Evolutionary conservation across 2,797 vertebrate species (phyloP), one percentile per base, ranked within the genome.

Genomic region (Phoebastria nigripes): DNA sequence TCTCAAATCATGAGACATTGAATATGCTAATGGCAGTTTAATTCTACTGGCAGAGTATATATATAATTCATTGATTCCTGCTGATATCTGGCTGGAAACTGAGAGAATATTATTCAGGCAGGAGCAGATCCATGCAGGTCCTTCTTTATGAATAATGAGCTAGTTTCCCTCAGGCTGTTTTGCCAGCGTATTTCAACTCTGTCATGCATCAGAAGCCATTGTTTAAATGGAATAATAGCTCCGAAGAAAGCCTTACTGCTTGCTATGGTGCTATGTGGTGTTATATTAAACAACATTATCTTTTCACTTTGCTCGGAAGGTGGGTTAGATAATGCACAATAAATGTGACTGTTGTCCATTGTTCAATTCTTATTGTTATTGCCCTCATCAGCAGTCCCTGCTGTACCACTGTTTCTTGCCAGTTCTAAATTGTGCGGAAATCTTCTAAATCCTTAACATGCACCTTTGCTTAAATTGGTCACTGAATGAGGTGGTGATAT

Each of bases 331-430:
- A 31, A 46, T 37, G 72, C 51, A 17, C 70, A 61, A 1, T 46
- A 26, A 16, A 56, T 11, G 19, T 59, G 84, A 11, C 29, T 56
- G 31, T 39, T 69, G 67, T 42, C 46, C 39, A 9, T 33, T 70
- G 52, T 47, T 74, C 39, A 26, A 0, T 51, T 58, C 42, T 54
- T 39, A 6, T 2, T 61, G 42, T 18, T 29, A 3, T 2, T 63
- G 49, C 47, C 85, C 54, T 65, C 77, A 39, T 16, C 59, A 63
- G 31, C 37, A 65, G 25, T 41, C 44, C 54, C 54, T 85, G 20
- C 28, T 12, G 5, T 8, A 6, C 49, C 28, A 4, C 1, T 0
- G 39, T 9, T 20, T 8, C 2, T 2, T 17, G 25, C 21, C 39
- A 11, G 2, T 29, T 67, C 44, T 29, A 13, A 52, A 44, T 15